Evolutionary conservation across 2,888 invertebrate genomes (phyloP).

Genomic region (Stramonita haemastoma): DNA sequence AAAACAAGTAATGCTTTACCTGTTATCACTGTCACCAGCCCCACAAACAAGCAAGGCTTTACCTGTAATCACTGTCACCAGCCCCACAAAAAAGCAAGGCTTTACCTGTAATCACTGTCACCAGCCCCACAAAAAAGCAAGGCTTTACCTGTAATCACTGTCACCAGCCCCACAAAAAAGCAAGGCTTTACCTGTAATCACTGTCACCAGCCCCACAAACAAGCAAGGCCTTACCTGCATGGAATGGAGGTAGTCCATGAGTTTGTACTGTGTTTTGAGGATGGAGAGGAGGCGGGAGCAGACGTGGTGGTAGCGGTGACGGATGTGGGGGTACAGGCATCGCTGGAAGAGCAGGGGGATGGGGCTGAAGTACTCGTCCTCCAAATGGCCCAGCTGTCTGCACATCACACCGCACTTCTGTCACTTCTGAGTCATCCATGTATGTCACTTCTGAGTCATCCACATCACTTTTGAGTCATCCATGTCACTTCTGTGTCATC

Average conservation of each 20-base stretch:
- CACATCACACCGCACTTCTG: neutral
- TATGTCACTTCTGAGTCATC: too few species aligned
- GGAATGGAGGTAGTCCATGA: constrained; percentile 70
- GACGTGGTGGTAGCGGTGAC: constrained; percentile 62
- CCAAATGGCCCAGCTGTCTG: neutral
- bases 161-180: too few species aligned
- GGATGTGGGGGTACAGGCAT: constrained; percentile 71
- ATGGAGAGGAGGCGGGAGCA: constrained; percentile 68
- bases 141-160: constrained; percentile 71
- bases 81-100: too few species aligned
- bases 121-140: neutral
- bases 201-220: neutral
- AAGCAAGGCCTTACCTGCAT: constrained; percentile 67
- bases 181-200: too few species aligned
- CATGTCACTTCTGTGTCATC: too few species aligned
- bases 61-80: too few species aligned
- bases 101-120: too few species aligned
- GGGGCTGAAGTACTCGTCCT: constrained; percentile 27
- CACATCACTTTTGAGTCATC: too few species aligned
- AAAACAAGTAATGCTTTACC: too few species aligned
- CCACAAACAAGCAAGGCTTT: too few species aligned
- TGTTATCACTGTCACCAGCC: too few species aligned
- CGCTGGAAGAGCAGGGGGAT: constrained; percentile 59
- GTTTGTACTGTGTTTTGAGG: constrained; percentile 68
- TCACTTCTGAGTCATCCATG: too few species aligned